Conservation (phyloP, 2,797 vertebrate species). For the Myioborus miniatus region DNA sequence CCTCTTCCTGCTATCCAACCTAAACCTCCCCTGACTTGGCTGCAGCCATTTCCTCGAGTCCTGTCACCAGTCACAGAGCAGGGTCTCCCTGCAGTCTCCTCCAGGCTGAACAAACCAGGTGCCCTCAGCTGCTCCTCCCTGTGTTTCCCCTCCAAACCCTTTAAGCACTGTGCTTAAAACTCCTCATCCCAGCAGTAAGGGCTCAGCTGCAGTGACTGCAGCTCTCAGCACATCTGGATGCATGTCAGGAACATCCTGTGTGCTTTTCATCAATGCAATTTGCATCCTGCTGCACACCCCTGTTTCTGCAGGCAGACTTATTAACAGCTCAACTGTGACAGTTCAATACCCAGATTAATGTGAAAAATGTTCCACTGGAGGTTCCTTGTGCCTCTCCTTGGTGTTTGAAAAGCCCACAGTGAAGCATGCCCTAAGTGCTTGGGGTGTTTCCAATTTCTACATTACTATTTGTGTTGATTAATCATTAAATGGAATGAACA, state of each 20-base stretch:
- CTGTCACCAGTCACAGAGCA: background rate
- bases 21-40: background rate
- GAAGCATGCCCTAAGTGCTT: fast-evolving
- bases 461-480: background rate
- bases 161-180: background rate
- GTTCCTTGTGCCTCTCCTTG: background rate
- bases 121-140: background rate
- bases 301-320: background rate
- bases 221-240: background rate
- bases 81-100: background rate
- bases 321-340: background rate
- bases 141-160: background rate
- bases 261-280: background rate
- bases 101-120: background rate
- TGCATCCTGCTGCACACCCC: background rate
- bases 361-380: background rate
- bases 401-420: background rate
- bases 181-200: background rate
- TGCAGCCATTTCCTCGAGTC: background rate
- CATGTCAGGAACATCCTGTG: background rate
- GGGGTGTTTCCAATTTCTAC: background rate
- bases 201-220: background rate
- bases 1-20: background rate
- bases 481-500: background rate
- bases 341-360: background rate